Conservation (phyloP, 1,140 invertebrate genomes). For the Helicoverpa zea region DNA sequence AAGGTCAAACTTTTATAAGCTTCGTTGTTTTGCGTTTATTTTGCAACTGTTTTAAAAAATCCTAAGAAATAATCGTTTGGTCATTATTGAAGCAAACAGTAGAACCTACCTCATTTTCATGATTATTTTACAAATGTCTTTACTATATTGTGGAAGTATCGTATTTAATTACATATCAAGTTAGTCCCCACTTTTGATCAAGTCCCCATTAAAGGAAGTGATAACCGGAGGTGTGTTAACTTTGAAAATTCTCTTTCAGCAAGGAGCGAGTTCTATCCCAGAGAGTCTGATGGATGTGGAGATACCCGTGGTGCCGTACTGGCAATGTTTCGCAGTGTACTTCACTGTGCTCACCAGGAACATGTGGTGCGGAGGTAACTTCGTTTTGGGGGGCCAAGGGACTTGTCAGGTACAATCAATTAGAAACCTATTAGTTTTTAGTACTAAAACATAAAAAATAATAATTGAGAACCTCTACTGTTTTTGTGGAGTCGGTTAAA, state of each 20-base stretch:
- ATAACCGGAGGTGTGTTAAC: no score
- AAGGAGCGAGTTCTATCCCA: constrained; percentile 71
- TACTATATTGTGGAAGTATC: no score
- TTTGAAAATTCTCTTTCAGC: constrained; percentile 60
- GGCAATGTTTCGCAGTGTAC: constrained; percentile 61
- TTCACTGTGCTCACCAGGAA: constrained; percentile 68
- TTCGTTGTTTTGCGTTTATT: background rate
- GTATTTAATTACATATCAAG: no score
- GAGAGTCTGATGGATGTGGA: constrained; percentile 74
- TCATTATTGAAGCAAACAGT: no score
- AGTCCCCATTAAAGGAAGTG: no score
- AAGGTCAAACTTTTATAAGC: background rate
- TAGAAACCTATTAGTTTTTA: background rate
- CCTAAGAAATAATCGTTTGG: no score
- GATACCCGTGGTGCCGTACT: constrained; percentile 68
- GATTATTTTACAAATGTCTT: no score
- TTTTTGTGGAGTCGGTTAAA: no score
- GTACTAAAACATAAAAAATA: background rate
- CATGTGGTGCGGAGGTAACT: constrained; percentile 82
- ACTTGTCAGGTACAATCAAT: constrained; percentile 75
- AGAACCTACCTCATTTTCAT: no score
- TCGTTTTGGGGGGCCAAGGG: constrained; percentile 76
- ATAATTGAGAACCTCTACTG: background rate
- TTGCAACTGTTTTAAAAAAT: background rate
- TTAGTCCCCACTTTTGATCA: no score